Evolutionary conservation across 2,888 invertebrate species (phyloP), one percentile per base, ranked within the genome.

Genomic region (Anagyrus pseudococci): DNA sequence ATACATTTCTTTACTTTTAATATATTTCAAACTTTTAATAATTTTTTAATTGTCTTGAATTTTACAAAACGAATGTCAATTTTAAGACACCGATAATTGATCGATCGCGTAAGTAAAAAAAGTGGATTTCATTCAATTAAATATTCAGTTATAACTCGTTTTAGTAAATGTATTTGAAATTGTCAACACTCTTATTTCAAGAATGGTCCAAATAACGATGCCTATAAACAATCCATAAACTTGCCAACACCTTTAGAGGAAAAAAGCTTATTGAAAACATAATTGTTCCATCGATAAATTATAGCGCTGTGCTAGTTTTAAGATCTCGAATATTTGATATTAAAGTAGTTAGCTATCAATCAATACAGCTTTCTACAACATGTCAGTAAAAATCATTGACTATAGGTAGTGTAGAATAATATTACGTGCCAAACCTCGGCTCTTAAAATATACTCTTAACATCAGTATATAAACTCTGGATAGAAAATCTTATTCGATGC

Each of bases 361-460:
- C 23, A 44, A 49, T 17, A 46, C 15, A 63, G 26, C 56, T 61
- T 61, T 29, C 44, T 53, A 46, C 47, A 26, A 22, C 13, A 43
- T 54, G 13, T 44, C 22, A 26, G 43, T 37, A 40, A n/a, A 53
- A 52, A 50, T 25, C n/a, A 10, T 55, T n/a, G 37, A 57, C 26
- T 29, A 26, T 33, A 29, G 43, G n/a, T n/a, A 60, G 49, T 20
- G 19, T 58, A 54, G 23, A 44, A 10, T 33, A 44, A 48, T 19
- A 60, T 58, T 58, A 26, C 41, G 55, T 58, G 58, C 61, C 61
- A 65, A 64, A 65, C 46, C 54, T 65, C 49, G 44, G 58, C 54
- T 53, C 15, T 10, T 50, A 33, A 29, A 44, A 17, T 41, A 54
- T n/a, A 41, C 54, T 61, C 44, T 43, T 25, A n/a, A n/a, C n/a